phyloP scores from a whole-genome alignment of 2,888 invertebrate genomes.

The Galeopsomyia nigrocyanea region DNA sequence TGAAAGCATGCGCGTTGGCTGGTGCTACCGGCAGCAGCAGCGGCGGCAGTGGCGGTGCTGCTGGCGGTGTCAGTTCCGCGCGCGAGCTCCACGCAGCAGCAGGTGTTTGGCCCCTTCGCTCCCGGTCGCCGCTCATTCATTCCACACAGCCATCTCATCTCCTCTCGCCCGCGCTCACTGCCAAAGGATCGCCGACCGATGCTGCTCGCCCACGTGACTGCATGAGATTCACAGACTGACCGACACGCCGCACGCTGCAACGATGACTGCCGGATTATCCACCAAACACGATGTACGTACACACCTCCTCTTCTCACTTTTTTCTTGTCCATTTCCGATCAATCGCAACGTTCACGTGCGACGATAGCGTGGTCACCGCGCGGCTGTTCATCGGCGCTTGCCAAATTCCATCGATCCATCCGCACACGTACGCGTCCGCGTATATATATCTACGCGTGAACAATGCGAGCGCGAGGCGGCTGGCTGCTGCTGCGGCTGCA shows the following conservation, averaged over 20 bases:
- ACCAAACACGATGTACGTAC: no score
- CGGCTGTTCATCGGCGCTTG: background rate
- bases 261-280: no score
- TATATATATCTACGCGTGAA: no score
- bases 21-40: constrained; percentile 61
- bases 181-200: no score
- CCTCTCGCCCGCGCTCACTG: background rate
- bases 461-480: no score
- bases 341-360: no score
- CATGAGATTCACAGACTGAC: constrained; percentile 31
- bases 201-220: constrained; percentile 49
- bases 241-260: constrained; percentile 33
- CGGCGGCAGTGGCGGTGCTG: constrained; percentile 62
- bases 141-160: background rate
- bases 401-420: background rate
- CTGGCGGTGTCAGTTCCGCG: constrained; percentile 65
- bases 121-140: background rate
- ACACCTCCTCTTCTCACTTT: no score
- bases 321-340: no score
- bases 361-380: no score
- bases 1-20: constrained; percentile 53
- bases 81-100: constrained; percentile 61
- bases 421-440: no score
- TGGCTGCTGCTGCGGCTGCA: no score
- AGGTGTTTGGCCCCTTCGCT: constrained; percentile 2